Base-by-base conservation (phyloP, 2,113 vertebrate species). In the Myrmecophaga tridactyla region DNA sequence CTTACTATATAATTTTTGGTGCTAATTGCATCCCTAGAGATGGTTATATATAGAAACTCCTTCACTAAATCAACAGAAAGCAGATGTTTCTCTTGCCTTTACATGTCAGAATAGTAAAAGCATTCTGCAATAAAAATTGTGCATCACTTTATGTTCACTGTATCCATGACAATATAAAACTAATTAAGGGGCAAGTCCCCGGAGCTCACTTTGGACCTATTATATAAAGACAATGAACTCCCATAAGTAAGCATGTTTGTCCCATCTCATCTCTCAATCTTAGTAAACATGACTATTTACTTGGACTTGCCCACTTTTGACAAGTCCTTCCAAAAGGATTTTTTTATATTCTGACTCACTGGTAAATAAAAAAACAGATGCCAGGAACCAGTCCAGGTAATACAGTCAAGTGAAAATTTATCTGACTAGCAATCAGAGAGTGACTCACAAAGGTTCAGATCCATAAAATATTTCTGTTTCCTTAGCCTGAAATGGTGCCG, bases 261-360 rank as follows among this genome's bases (percentile, higher is more conserved):
- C n/a, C 96, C 27, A 4, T 88, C 48, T 48, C 25, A 39, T 83
- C 51, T 88, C 63, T 90, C 39, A 56, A 41, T 92, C 93, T 97
- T 96, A 94, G 0, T 17, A 96, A 89, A 65, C 62, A 60, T 58
- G 83, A 98, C 77, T 92, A 95, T 97, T 97, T 96, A 95, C 60
- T 95, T 87, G 51, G 25, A 72, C 73, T 96, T 98, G 14, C 93
- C 86, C 96, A 94, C 43, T 96, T 95, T 96, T 93, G 92, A 91
- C 76, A 97, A 98, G 92, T 96, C 34, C 58, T 96, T 98, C 72
- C 94, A 96, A 97, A 97, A 94, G 78, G 39, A 94, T 89, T 96
- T 97, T 96, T 96, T 96, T 97, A 93, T 90, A 97, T 96, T 96
- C 80, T 60, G 94, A 88, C 90, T 96, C 95, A 87, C 39, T 70